Evolutionary conservation across 1,140 invertebrate genomes (phyloP).

Genomic region (Tachypleus tridentatus): DNA sequence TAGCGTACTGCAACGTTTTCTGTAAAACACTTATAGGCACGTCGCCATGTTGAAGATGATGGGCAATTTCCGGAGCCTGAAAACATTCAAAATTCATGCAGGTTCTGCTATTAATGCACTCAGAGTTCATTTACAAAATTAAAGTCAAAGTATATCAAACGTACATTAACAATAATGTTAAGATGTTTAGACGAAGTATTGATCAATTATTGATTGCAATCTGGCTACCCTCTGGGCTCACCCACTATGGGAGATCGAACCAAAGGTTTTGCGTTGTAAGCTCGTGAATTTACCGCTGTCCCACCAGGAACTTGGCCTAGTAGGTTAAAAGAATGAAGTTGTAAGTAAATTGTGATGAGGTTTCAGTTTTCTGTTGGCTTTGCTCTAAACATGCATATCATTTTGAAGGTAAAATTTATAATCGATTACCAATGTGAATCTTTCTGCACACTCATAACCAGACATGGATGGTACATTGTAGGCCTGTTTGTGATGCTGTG

Average conservation of each 20-base stretch:
- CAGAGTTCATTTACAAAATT: conserved; percentile 6
- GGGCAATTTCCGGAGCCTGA: conserved; percentile 68
- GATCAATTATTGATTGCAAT: neutral
- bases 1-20: conserved; percentile 73
- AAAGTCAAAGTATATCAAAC: neutral
- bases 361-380: too few relatives aligned
- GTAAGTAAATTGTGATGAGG: too few relatives aligned
- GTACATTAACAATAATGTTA: neutral
- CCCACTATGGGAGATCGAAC: neutral
- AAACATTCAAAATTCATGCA: conserved; percentile 26
- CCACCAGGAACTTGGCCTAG: too few relatives aligned
- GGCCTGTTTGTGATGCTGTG: too few relatives aligned
- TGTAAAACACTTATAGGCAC: conserved; percentile 67
- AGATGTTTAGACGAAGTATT: neutral
- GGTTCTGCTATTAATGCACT: too few relatives aligned
- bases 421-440: too few relatives aligned
- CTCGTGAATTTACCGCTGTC: too few relatives aligned
- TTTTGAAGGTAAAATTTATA: too few relatives aligned
- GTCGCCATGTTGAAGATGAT: conserved; percentile 63
- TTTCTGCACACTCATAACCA: too few relatives aligned
- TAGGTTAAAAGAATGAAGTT: too few relatives aligned
- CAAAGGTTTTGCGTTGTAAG: neutral
- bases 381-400: too few relatives aligned
- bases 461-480: too few relatives aligned
- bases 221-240: neutral